phyloP scores from a whole-genome alignment of 2,797 vertebrate species.

The Xyrichtys novacula region DNA sequence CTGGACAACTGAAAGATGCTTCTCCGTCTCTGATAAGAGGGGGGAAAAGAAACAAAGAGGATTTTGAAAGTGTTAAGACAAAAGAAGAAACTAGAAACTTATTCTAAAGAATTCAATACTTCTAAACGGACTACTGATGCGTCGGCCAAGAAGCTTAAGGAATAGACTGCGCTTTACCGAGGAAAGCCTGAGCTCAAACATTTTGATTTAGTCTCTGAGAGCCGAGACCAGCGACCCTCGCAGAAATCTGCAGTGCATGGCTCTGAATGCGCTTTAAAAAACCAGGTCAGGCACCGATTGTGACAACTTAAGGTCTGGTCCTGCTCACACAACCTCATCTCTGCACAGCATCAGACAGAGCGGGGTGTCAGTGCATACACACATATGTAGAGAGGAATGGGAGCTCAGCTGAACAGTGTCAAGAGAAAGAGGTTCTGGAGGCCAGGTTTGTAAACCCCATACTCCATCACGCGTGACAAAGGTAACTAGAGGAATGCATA shows the following conservation, averaged over 20 bases:
- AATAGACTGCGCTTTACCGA: constrained; percentile 45
- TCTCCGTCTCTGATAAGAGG: constrained; percentile 57
- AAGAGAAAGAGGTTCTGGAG: constrained; percentile 68
- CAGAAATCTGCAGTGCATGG: constrained; percentile 50
- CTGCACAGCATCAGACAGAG: constrained; percentile 75
- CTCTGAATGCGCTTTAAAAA: constrained; percentile 52
- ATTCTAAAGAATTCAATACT: constrained; percentile 57
- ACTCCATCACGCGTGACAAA: constrained; percentile 78
- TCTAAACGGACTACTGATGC: constrained; percentile 68
- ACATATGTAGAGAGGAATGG: constrained; percentile 22
- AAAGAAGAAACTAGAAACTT: constrained; percentile 46
- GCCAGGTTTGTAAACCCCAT: constrained; percentile 73
- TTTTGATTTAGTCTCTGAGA: constrained; percentile 65
- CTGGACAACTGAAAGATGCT: constrained; percentile 65
- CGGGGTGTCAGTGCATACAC: constrained; percentile 48
- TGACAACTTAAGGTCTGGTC: constrained; percentile 73
- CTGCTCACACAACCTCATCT: constrained; percentile 61
- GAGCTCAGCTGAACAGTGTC: constrained; percentile 66
- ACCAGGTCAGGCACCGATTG: constrained; percentile 69
- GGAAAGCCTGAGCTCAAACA: constrained; percentile 59
- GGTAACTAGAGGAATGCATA: constrained; percentile 77
- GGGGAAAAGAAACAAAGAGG: constrained; percentile 24
- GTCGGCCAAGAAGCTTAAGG: constrained; percentile 57
- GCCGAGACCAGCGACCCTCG: constrained; percentile 34
- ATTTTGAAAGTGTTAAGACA: constrained; percentile 41